Evolutionary conservation across 1,140 invertebrate genomes (phyloP), one percentile per base, ranked within the genome.

Genomic region (Chymomyza costata): DNA sequence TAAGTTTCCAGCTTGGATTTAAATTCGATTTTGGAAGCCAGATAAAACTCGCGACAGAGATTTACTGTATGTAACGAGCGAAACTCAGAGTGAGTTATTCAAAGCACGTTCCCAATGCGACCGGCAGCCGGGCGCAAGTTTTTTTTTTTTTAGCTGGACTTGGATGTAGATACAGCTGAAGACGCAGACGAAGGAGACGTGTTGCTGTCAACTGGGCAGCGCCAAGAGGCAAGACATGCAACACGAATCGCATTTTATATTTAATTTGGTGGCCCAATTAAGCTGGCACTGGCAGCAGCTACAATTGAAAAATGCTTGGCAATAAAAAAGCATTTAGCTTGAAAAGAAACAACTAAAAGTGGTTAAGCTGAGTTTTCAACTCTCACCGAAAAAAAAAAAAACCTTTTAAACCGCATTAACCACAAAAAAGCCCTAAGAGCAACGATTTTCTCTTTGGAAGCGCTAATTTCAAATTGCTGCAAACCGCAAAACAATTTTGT

Each of bases 71-170:
- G 50, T 43, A 63, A 39, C 13, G 38, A 55, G 30, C 44, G 50
- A 38, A 46, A 35, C 40, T 32, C 31, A 39, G 30, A 37, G 49
- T 43, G 61, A 64, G 55, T 62, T 76, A 76, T 76, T 76, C 70
- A 66, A 76, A 76, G 70, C 70, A 76, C 70, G 70, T 76, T 78
- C 43, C 39, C n/a, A n/a, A n/a, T n/a, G n/a, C n/a, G n/a, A n/a
- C n/a, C n/a, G n/a, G n/a, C n/a, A n/a, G n/a, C n/a, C 64, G 62
- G 49, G 69, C 48, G 53, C 56, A 68, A 60, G 59, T 54, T 49
- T 58, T 28, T 30, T 43, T 44, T 43, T 40, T 54, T 63, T 64
- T 41, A 54, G 35, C 39, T n/a, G n/a, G 39, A 19, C 18, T 3
- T 11, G 19, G 7, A 32, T 66, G 32, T 45, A 3, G 35, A 28